Evolutionary conservation across 2,113 vertebrate species (phyloP).

Genomic region (Sterna hirundo): DNA sequence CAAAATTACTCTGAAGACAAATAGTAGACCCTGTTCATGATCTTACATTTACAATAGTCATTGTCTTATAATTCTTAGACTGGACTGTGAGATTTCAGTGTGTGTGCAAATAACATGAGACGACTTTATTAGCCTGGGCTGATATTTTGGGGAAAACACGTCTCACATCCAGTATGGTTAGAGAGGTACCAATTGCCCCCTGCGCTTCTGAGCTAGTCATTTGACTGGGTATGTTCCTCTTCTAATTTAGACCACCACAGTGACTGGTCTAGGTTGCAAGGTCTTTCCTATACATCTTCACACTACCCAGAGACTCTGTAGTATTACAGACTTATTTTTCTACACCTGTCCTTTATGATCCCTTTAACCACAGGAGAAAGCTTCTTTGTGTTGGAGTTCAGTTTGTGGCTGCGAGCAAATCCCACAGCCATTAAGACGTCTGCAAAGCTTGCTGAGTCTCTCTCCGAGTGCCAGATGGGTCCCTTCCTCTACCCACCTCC

Average conservation of each 20-base stretch:
- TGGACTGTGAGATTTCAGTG: not conserved
- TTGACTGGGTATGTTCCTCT: not conserved
- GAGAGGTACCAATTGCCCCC: not conserved
- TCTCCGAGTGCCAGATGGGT: not conserved
- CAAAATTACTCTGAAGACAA: slow-evolving; percentile 56
- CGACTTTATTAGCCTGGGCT: not conserved
- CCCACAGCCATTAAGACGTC: not conserved
- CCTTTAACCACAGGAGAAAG: not conserved
- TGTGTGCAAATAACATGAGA: not conserved
- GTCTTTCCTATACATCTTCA: not conserved
- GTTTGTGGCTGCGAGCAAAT: slow-evolving; percentile 18
- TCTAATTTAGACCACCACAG: not conserved
- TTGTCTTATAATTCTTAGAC: not conserved
- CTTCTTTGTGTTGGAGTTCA: not conserved
- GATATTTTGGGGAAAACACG: not conserved
- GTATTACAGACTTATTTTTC: not conserved
- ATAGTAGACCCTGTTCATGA: not conserved
- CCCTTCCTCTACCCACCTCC: not conserved
- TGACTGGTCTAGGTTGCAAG: not conserved
- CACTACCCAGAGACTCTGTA: not conserved
- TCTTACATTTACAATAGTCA: slow-evolving; percentile 36
- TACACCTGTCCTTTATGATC: not conserved
- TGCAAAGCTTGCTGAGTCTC: not conserved
- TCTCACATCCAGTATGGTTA: not conserved
- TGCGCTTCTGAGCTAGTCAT: not conserved